Base-by-base conservation (phyloP, 1,140 invertebrate genomes). In the Ceratina japonica region DNA sequence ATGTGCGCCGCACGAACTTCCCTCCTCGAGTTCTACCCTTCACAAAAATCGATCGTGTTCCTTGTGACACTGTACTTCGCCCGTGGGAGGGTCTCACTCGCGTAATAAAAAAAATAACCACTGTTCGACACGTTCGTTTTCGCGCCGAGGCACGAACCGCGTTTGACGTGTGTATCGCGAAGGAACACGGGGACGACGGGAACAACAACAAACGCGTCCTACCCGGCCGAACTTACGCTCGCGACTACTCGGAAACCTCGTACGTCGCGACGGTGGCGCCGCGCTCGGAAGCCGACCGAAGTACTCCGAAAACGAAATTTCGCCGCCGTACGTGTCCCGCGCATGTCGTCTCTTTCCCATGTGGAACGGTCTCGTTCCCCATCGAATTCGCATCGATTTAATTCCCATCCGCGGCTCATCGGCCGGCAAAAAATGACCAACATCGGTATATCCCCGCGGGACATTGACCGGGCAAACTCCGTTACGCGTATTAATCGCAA, bases 181-280 rank as follows among this genome's bases (percentile, higher is more conserved):
- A 58, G n/a, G 54, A 54, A 75, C 76, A 70, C 61, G n/a, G 24
- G 24, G 63, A 22, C 71, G 37, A 70, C 58, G 61, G n/a, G 24
- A 58, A 22, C 75, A 37, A 70, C 52, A 16, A 49, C 24, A 20
- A n/a, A 58, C 61, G 58, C 87, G 61, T 79, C 84, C 61, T 72
- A 71, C 20, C 68, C 27, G 82, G 27, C 56, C 74, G 79, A 76
- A 88, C 87, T 87, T 86, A 81, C 88, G 84, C 79, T 86, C 83
- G 81, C 84, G 86, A 90, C 89, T 90, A 83, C 63, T 54, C 37
- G 66, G 61, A 22, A 68, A n/a, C 20, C 20, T 77, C 63, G 27
- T 13, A 22, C 54, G 37, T 16, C 18, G 31, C 62, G 71, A 70
- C 52, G 16, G n/a, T 61, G 68, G 78, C 88, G 83, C 86, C 81